Evolutionary conservation across 2,888 invertebrate species (phyloP).

Genomic region (Drosophila affinis): DNA sequence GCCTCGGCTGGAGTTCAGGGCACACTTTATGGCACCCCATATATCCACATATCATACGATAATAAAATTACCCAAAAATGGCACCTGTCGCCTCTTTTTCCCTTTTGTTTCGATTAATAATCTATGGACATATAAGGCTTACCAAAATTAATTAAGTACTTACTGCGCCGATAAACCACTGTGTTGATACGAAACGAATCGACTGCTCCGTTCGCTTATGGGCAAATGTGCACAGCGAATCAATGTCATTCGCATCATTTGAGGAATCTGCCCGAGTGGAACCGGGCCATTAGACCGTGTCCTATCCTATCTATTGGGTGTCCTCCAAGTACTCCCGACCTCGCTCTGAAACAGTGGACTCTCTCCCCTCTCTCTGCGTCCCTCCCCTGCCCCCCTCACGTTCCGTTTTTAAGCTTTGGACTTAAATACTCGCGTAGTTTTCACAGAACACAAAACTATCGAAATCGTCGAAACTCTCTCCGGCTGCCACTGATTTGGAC

Average conservation of each 20-base stretch:
- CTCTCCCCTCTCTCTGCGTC: constrained; percentile 2
- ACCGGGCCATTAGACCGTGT: background rate
- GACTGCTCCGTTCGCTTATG: too few relatives aligned
- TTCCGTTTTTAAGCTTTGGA: constrained; percentile 25
- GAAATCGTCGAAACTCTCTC: constrained; percentile 55
- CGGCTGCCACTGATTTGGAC: constrained; percentile 45
- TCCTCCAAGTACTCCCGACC: background rate
- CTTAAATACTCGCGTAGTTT: constrained; percentile 38
- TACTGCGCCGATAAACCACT: too few relatives aligned
- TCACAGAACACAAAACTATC: constrained; percentile 60
- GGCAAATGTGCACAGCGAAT: background rate
- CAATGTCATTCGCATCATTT: background rate
- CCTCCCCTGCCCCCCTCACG: background rate
- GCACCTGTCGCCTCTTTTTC: too few relatives aligned
- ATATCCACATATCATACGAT: too few relatives aligned
- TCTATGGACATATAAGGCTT: too few relatives aligned
- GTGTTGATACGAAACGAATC: too few relatives aligned
- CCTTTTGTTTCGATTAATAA: too few relatives aligned
- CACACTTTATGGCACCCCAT: too few relatives aligned
- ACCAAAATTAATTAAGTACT: too few relatives aligned
- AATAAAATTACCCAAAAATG: too few relatives aligned
- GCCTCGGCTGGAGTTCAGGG: too few relatives aligned
- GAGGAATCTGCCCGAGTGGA: background rate
- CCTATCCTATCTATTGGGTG: background rate
- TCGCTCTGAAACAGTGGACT: background rate